A percentile compares a stretch with the other conserved stretches of the same genome.
Evolutionary conservation across 2,888 invertebrate species (phyloP).

Genomic region (Iselma pallidipennis): DNA sequence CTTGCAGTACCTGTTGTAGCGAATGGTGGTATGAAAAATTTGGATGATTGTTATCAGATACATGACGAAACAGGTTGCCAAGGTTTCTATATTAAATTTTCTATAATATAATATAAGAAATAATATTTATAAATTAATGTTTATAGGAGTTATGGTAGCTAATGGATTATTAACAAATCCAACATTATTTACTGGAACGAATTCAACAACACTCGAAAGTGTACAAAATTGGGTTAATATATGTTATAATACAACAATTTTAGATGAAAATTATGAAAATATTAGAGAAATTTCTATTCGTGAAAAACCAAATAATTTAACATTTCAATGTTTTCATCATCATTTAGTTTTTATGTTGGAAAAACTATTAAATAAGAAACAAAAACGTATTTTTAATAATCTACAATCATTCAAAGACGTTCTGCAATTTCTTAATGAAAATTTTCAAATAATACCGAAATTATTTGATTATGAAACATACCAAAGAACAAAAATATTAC

Average conservation of each 20-base stretch:
- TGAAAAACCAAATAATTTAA: slow-evolving; percentile 63
- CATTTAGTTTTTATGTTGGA: slow-evolving; percentile 97
- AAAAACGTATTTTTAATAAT: slow-evolving; percentile 78
- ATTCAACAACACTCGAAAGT: slow-evolving; percentile 73
- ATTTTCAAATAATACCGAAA: slow-evolving; percentile 59
- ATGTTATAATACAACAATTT: slow-evolving; percentile 59
- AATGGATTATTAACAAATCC: slow-evolving; percentile 91
- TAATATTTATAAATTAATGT: background rate
- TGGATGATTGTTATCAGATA: slow-evolving; percentile 72
- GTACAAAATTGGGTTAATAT: slow-evolving; percentile 81
- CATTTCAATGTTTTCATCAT: slow-evolving; percentile 90
- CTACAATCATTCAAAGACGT: slow-evolving; percentile 71
- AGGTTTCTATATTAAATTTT: slow-evolving; percentile 63
- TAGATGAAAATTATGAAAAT: background rate
- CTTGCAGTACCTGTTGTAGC: slow-evolving; percentile 85
- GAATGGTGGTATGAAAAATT: slow-evolving; percentile 85
- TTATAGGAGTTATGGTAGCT: slow-evolving; percentile 84
- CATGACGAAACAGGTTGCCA: slow-evolving; percentile 69
- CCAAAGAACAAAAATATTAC: slow-evolving; percentile 30
- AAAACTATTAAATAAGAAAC: slow-evolving; percentile 71
- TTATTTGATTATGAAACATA: slow-evolving; percentile 43
- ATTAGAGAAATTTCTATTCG: slow-evolving; percentile 38
- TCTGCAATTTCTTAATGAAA: slow-evolving; percentile 67
- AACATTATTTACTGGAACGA: slow-evolving; percentile 77
- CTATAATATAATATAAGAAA: background rate